Evolutionary conservation across 2,113 vertebrate species (phyloP).

Genomic region (Pseudorectes ferrugineus): DNA sequence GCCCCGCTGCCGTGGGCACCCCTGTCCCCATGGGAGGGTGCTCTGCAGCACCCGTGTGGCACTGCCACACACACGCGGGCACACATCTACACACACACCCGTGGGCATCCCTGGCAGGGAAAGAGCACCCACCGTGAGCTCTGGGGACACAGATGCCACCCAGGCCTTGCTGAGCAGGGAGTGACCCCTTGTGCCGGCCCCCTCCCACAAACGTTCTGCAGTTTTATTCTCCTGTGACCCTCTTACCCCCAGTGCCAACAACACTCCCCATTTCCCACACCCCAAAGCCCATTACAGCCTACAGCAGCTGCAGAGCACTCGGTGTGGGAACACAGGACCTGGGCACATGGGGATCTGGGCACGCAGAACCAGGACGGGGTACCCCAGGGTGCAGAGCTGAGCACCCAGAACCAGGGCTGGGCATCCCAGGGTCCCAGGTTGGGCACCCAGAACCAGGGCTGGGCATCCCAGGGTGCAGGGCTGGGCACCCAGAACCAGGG

Average conservation of each 20-base stretch:
- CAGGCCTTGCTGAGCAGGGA: background rate
- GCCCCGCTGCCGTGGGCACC: fast-evolving
- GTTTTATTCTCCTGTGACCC: background rate
- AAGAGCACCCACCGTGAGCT: fast-evolving
- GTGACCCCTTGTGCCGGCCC: background rate
- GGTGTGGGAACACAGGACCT: background rate
- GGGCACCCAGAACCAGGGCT: background rate
- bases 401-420: too few species aligned
- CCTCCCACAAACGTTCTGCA: fast-evolving
- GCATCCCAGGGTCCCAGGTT: background rate
- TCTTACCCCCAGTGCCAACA: background rate
- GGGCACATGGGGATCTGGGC: background rate
- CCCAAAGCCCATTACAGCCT: background rate
- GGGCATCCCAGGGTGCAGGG: background rate
- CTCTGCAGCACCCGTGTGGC: background rate
- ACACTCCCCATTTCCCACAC: background rate
- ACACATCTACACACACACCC: fast-evolving
- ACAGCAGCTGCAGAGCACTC: background rate
- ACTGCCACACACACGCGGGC: background rate
- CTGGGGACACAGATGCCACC: background rate
- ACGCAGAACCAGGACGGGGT: background rate
- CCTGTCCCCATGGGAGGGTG: fast-evolving
- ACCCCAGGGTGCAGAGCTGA: background rate
- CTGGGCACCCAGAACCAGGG: too few species aligned
- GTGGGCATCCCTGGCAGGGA: fast-evolving